These are phyloP conservation scores for Melanitta fusca DNA, from an alignment of 2,797 vertebrate species.

Conservation along the genomic window DNA sequence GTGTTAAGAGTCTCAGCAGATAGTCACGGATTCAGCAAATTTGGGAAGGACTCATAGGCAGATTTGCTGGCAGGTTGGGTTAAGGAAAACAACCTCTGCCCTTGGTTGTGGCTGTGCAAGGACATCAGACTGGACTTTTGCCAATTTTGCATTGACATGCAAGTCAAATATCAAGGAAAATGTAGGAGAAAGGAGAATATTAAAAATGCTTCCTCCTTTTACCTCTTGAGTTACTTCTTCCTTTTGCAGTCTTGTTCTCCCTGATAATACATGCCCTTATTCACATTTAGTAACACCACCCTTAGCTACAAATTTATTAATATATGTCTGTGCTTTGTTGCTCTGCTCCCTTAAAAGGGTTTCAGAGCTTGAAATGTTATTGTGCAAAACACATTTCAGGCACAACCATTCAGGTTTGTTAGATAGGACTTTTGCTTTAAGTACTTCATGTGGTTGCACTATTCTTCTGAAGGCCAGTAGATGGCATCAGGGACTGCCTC, in stretches of 20 bases:
- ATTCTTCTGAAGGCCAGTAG: slow-evolving; percentile 30
- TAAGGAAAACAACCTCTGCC: not conserved
- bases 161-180: not conserved
- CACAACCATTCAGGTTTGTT: rapidly evolving
- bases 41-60: rapidly evolving
- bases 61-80: not conserved
- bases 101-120: not conserved
- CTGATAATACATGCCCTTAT: not conserved
- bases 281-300: not conserved
- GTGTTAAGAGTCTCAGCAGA: not conserved
- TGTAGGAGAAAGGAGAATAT: not conserved
- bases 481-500: slow-evolving; percentile 42
- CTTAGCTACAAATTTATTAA: not conserved
- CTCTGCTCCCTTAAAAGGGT: not conserved
- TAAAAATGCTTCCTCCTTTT: not conserved
- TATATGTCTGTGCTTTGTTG: not conserved
- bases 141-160: not conserved
- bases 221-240: not conserved
- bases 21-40: not conserved
- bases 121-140: not conserved
- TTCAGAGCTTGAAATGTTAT: not conserved
- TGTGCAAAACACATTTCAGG: not conserved
- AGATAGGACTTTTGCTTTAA: not conserved
- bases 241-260: not conserved
- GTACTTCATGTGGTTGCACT: not conserved